Evolutionary conservation across 1,140 invertebrate species (phyloP).

Genomic region (Drosophila tani): DNA sequence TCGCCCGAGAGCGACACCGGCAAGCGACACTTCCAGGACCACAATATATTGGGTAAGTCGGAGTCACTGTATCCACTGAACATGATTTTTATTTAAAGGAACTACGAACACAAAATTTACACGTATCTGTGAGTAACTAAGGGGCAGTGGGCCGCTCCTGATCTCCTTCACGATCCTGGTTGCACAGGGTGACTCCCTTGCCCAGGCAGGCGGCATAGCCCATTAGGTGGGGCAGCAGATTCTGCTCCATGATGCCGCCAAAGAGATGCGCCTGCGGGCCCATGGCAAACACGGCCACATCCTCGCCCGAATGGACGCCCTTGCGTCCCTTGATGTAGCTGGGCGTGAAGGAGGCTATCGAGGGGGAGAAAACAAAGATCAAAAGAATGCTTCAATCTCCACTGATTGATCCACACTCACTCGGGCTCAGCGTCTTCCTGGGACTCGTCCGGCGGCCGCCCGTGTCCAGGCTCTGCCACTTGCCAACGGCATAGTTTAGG

Average conservation of each 20-base stretch:
- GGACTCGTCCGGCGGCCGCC: conserved; percentile 58
- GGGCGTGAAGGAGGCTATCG: conserved; percentile 83
- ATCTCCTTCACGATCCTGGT: not conserved
- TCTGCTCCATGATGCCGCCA: conserved; percentile 91
- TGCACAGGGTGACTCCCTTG: conserved; percentile 51
- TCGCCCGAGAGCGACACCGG: conserved; percentile 75
- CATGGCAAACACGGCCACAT: conserved; percentile 88
- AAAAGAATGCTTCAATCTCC: not conserved
- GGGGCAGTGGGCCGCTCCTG: not conserved
- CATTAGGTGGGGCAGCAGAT: conserved; percentile 90
- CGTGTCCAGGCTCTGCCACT: conserved; percentile 85
- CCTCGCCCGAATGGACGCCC: conserved; percentile 89
- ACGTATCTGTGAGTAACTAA: conserved; percentile 10
- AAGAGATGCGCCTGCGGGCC: conserved; percentile 90
- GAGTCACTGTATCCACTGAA: not conserved
- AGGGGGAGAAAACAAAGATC: too few species aligned
- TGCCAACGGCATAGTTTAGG: conserved; percentile 89
- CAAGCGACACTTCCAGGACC: conserved; percentile 79
- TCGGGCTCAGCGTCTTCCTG: conserved; percentile 44
- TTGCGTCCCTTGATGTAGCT: conserved; percentile 80
- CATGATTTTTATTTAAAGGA: not conserved
- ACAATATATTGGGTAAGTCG: conserved; percentile 75
- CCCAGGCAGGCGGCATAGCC: conserved; percentile 88
- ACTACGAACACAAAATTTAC: conserved; percentile 21
- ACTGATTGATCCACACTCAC: conserved; percentile 27